Conservation (phyloP, 2,888 invertebrate genomes). For the Eretmocerus hayati region DNA sequence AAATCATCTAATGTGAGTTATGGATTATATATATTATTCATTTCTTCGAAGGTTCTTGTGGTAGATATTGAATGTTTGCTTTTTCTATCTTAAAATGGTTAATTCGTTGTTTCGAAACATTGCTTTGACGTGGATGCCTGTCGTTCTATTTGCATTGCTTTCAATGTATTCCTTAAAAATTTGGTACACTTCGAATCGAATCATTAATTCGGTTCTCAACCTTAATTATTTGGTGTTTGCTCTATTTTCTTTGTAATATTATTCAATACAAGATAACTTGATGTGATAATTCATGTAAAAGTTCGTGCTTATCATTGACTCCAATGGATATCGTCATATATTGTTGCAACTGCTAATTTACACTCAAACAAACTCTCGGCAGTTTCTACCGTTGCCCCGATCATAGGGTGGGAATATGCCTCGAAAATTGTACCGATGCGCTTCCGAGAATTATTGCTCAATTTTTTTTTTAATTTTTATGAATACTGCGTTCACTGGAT, state of each 20-base stretch:
- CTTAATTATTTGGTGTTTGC: constrained; percentile 8
- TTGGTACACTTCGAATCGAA: constrained; percentile 11
- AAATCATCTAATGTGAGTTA: too few species aligned
- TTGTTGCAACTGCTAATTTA: too few species aligned
- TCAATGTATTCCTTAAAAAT: constrained; percentile 17
- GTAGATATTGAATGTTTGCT: constrained; percentile 36
- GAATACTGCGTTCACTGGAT: too few species aligned
- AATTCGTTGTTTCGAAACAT: constrained; percentile 49
- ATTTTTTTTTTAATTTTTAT: too few species aligned
- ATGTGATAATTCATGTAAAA: too few species aligned
- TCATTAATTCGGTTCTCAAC: neutral
- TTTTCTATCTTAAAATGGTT: constrained; percentile 22
- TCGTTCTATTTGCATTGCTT: constrained; percentile 33
- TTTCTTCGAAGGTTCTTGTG: constrained; percentile 5
- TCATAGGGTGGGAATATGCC: too few species aligned
- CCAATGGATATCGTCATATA: too few species aligned
- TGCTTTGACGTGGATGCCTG: constrained; percentile 36
- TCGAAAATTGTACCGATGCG: too few species aligned
- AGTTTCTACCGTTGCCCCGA: too few species aligned
- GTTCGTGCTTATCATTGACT: too few species aligned
- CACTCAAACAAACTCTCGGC: too few species aligned
- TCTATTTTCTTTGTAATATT: constrained; percentile 10
- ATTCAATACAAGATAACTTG: constrained; percentile 11
- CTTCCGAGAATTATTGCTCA: too few species aligned
- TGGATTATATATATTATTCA: constrained; percentile 15